phyloP scores from a whole-genome alignment of 2,113 vertebrate genomes.

The Pampusana beccarii region DNA sequence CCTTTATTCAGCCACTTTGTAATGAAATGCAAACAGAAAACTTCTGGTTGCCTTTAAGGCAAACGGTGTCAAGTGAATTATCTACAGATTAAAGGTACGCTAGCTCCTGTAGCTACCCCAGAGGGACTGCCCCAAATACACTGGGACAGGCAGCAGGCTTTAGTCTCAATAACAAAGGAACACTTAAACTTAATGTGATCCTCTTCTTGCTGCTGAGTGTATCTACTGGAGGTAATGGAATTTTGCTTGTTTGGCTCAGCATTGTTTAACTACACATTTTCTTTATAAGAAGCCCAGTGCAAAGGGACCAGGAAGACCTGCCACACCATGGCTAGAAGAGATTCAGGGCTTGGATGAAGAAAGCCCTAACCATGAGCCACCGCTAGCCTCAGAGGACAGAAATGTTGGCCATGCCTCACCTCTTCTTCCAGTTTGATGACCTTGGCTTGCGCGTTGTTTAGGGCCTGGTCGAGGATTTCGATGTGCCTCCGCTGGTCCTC shows the following conservation, averaged over 20 bases:
- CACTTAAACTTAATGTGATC: background rate
- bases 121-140: background rate
- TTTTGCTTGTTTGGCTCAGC: background rate
- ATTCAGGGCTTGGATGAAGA: background rate
- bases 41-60: background rate
- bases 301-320: background rate
- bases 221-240: background rate
- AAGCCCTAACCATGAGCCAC: background rate
- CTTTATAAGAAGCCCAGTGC: background rate
- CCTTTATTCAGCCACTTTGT: background rate
- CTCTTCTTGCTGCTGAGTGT: background rate
- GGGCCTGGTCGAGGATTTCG: constrained; percentile 84
- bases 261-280: background rate
- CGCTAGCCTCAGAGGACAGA: background rate
- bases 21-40: constrained; percentile 28
- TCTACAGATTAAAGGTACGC: background rate
- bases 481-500: constrained; percentile 85
- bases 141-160: background rate
- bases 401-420: constrained; percentile 64
- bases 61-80: background rate
- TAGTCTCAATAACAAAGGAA: background rate
- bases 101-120: background rate
- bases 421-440: constrained; percentile 86
- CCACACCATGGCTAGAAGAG: background rate
- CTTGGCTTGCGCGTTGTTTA: constrained; percentile 83